A percentile compares a stretch with the other conserved stretches of the same genome.
phyloP scores from a whole-genome alignment of 2,113 vertebrate species.

The Coryphaenoides rupestris region DNA sequence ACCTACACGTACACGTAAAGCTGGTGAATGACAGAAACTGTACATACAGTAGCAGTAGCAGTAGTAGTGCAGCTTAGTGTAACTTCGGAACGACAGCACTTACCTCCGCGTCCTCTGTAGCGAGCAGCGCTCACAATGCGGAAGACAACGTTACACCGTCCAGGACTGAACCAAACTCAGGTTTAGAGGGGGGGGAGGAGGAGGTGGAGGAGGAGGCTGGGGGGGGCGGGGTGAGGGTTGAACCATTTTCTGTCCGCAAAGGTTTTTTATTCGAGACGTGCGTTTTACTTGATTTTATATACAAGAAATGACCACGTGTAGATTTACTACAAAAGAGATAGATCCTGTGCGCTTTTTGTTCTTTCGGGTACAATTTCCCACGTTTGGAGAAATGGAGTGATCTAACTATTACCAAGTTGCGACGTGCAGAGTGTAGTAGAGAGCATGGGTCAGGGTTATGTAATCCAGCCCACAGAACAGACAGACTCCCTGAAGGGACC shows the following conservation, averaged over 20 bases:
- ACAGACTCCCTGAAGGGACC: too few relatives aligned
- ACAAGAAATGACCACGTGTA: too few relatives aligned
- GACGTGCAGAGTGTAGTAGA: constrained; percentile 5
- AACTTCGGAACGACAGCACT: background rate
- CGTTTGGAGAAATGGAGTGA: constrained; percentile 12
- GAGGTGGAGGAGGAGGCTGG: too few relatives aligned
- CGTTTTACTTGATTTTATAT: background rate
- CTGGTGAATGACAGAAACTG: background rate
- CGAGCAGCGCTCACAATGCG: constrained; percentile 40
- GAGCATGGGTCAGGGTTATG: constrained; percentile 64
- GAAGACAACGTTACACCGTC: constrained; percentile 63
- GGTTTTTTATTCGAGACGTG: background rate
- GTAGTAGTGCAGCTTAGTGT: background rate
- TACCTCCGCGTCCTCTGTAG: constrained; percentile 54
- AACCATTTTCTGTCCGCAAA: background rate
- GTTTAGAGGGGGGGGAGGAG: too few relatives aligned
- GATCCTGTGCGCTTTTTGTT: background rate
- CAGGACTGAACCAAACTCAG: constrained; percentile 39
- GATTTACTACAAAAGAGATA: too few relatives aligned
- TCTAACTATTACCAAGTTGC: constrained; percentile 28
- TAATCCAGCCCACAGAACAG: constrained; percentile 35
- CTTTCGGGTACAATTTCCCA: background rate
- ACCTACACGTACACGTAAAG: too few relatives aligned
- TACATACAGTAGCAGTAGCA: too few relatives aligned
- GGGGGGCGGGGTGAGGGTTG: constrained; percentile 12